phyloP scores from a whole-genome alignment of 2,797 vertebrate genomes.

The Gastrophryne carolinensis region DNA sequence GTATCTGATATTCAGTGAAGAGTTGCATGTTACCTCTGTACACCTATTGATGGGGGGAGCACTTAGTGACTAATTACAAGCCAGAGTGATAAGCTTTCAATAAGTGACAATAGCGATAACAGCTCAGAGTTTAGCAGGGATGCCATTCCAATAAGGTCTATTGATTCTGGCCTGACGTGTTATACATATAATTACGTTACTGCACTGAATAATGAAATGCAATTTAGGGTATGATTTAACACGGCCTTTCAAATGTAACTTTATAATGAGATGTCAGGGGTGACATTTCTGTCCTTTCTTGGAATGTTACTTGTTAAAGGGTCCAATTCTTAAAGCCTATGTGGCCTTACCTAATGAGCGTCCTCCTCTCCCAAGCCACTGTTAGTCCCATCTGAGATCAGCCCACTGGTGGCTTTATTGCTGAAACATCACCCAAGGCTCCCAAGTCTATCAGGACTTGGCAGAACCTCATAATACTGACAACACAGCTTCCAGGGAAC shows the following conservation, averaged over 20 bases:
- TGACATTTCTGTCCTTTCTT: too few species aligned
- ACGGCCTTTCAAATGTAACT: neutral
- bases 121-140: neutral
- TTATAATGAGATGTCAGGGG: neutral
- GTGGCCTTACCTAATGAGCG: too few species aligned
- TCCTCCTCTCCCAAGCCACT: too few species aligned
- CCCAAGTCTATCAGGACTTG: too few species aligned
- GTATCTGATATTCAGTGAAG: neutral
- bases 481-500: too few species aligned
- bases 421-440: too few species aligned
- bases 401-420: too few species aligned
- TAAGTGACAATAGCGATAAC: neutral
- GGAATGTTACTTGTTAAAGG: too few species aligned
- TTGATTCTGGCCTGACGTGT: neutral
- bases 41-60: neutral
- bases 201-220: neutral
- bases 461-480: too few species aligned
- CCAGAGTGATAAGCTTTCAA: neutral
- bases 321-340: too few species aligned
- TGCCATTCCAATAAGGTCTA: neutral
- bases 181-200: neutral
- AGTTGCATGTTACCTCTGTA: neutral
- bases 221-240: neutral
- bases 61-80: neutral
- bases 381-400: too few species aligned